Percentiles rank a stretch among this genome's conserved stretches.
These are phyloP conservation scores for Columba janthina DNA, from an alignment of 2,113 vertebrate species.

Conservation along the genomic window DNA sequence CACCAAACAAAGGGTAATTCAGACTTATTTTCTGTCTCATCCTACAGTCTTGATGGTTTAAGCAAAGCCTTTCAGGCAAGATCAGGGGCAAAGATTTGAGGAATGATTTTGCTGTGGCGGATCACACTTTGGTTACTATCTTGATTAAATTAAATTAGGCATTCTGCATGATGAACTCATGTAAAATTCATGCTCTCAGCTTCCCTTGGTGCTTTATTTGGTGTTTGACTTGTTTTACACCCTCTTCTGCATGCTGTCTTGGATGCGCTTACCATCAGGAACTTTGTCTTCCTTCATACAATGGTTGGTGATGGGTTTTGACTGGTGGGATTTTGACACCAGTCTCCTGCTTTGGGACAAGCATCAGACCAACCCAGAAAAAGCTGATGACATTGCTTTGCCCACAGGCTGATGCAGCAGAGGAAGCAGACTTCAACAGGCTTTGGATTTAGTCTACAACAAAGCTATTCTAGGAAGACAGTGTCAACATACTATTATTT, in stretches of 20 bases:
- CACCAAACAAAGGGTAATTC: background rate
- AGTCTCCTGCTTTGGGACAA: background rate
- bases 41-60: background rate
- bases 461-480: background rate
- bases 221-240: background rate
- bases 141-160: background rate
- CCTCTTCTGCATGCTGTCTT: background rate
- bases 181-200: background rate
- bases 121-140: background rate
- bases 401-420: background rate
- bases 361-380: background rate
- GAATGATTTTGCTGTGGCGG: background rate
- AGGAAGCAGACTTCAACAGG: background rate
- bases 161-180: background rate
- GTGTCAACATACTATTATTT: background rate
- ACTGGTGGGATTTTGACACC: background rate
- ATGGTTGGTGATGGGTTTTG: background rate
- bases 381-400: background rate
- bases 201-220: background rate
- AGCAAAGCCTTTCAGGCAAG: background rate
- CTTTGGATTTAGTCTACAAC: background rate
- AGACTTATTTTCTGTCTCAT: background rate
- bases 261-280: background rate
- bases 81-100: background rate
- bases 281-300: background rate